These are phyloP conservation scores for Indri indri DNA, from an alignment of 2,113 vertebrate genomes.

Conservation along the genomic window DNA sequence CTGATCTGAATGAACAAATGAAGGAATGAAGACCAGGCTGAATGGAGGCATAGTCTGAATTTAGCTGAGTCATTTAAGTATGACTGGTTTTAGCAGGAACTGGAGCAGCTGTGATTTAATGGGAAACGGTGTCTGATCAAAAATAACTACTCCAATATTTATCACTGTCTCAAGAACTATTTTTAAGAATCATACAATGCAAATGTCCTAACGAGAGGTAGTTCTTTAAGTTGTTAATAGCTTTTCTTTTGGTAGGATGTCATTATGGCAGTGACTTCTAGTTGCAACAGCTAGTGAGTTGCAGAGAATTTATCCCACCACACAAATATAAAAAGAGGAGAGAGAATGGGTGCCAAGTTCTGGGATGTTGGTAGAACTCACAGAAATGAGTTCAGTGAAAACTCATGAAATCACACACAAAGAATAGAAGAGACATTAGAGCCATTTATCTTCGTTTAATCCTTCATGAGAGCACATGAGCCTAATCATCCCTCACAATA, in stretches of 20 bases:
- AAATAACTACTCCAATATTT: neutral
- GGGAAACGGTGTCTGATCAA: neutral
- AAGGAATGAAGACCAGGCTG: neutral
- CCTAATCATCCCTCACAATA: fast-evolving
- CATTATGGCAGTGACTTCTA: neutral
- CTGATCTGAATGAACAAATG: neutral
- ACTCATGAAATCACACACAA: neutral
- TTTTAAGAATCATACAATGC: neutral
- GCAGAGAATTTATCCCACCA: neutral
- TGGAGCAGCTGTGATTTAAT: neutral
- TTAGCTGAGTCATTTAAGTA: neutral
- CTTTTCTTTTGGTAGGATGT: neutral
- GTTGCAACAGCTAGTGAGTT: neutral
- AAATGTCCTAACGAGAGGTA: neutral
- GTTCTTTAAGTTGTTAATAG: neutral
- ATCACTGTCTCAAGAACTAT: neutral
- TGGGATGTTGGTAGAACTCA: neutral
- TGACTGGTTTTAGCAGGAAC: neutral
- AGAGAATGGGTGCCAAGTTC: neutral
- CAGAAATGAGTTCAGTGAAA: neutral
- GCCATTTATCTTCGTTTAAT: neutral
- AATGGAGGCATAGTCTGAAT: neutral
- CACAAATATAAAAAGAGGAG: neutral
- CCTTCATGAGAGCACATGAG: neutral
- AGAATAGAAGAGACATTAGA: neutral